Evolutionary conservation across 2,113 vertebrate species (phyloP).

Genomic region (Mustela nigripes): DNA sequence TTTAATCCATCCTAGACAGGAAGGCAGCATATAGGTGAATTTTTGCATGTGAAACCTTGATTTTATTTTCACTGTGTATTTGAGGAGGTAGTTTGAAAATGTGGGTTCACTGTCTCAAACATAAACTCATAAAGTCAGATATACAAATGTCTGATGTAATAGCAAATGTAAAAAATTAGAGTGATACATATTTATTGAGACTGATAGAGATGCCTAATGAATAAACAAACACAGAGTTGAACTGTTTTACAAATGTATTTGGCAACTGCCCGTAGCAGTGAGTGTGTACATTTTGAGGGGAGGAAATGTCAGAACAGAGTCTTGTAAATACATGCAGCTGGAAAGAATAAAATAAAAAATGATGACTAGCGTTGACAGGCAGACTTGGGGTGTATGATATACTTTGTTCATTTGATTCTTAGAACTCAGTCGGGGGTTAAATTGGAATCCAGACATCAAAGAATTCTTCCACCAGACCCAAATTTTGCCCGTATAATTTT

Average conservation of each 20-base stretch:
- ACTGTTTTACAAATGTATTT: slow-evolving; percentile 82
- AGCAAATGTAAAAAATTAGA: slow-evolving; percentile 75
- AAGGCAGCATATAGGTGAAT: background rate
- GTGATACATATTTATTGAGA: slow-evolving; percentile 85
- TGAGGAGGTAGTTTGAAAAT: slow-evolving; percentile 51
- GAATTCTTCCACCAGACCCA: slow-evolving; percentile 94
- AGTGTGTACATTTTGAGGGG: slow-evolving; percentile 85
- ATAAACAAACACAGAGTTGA: slow-evolving; percentile 84
- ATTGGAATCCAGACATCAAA: slow-evolving; percentile 99
- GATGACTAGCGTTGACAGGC: slow-evolving; percentile 93
- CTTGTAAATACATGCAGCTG: slow-evolving; percentile 94
- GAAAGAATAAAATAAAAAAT: slow-evolving; percentile 94
- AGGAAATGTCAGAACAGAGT: slow-evolving; percentile 90
- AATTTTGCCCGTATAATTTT: slow-evolving; percentile 90
- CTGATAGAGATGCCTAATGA: slow-evolving; percentile 83
- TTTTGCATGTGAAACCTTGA: slow-evolving; percentile 4
- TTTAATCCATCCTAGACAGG: background rate
- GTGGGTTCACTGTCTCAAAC: slow-evolving; percentile 27
- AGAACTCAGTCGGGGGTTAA: slow-evolving; percentile 99
- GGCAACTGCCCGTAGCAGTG: slow-evolving; percentile 84
- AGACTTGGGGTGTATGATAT: slow-evolving; percentile 95
- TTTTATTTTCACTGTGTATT: slow-evolving; percentile 63
- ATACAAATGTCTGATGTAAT: slow-evolving; percentile 66
- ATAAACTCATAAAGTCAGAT: slow-evolving; percentile 64
- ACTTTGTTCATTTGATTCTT: slow-evolving; percentile 98